Conservation (phyloP, 2,888 invertebrate species). For the Brachynemurus nebulosus region DNA sequence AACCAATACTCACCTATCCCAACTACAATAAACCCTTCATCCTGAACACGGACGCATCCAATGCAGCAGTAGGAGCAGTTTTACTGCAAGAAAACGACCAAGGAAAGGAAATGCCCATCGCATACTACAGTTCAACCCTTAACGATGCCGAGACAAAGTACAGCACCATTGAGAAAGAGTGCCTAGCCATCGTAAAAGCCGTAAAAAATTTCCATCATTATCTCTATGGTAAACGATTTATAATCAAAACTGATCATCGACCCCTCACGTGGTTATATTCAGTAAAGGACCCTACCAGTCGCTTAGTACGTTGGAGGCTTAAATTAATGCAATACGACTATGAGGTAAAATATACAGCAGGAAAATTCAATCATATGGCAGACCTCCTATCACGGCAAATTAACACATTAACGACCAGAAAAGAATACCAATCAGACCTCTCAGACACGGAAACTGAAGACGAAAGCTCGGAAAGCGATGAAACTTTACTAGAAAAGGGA, state of each 20-base stretch:
- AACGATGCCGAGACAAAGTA: background rate
- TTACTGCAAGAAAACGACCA: background rate
- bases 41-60: background rate
- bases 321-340: background rate
- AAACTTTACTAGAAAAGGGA: no score
- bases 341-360: no score
- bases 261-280: background rate
- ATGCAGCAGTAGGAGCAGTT: background rate
- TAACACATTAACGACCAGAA: no score
- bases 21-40: background rate
- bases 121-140: background rate
- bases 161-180: background rate
- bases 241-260: background rate
- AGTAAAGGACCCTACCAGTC: background rate
- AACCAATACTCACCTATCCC: slow-evolving; percentile 1
- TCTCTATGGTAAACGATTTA: background rate
- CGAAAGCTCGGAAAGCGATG: no score
- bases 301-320: background rate
- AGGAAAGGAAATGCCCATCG: background rate
- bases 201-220: background rate
- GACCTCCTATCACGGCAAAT: no score
- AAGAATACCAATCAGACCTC: no score
- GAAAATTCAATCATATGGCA: no score
- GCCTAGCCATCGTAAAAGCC: background rate
- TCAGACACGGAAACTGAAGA: no score